phyloP scores from a whole-genome alignment of 2,888 invertebrate genomes.

The Idaea biselata region DNA sequence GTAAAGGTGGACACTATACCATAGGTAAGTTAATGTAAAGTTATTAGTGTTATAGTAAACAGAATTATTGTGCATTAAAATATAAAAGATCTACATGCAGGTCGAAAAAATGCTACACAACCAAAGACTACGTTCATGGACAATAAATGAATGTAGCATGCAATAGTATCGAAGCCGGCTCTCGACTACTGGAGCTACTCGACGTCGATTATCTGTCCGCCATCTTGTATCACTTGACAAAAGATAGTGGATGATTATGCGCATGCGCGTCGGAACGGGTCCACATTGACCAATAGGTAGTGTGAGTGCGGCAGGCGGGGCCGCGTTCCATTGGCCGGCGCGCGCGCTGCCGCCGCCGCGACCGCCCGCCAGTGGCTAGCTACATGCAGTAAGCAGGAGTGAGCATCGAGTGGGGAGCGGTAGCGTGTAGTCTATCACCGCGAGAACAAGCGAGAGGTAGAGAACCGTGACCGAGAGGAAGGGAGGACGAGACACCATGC shows the following conservation, averaged over 20 bases:
- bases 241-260: constrained; percentile 22
- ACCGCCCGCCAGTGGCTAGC: constrained; percentile 14
- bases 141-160: constrained; percentile 15
- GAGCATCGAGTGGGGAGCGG: constrained; percentile 64
- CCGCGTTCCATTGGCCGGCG: constrained; percentile 35
- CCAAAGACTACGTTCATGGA: neutral
- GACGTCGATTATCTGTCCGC: constrained; percentile 34
- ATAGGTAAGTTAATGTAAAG: neutral
- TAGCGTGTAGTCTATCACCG: constrained; percentile 75
- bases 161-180: constrained; percentile 41
- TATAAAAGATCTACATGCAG: neutral
- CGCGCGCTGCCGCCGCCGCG: constrained; percentile 15
- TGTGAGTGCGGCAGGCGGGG: constrained; percentile 32
- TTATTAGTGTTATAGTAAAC: neutral
- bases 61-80: neutral
- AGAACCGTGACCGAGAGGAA: constrained; percentile 45
- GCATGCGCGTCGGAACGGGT: constrained; percentile 24
- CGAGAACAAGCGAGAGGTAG: constrained; percentile 47
- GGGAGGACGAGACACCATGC: constrained; percentile 59
- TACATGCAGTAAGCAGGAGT: constrained; percentile 46
- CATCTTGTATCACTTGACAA: constrained; percentile 40
- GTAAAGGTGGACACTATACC: neutral
- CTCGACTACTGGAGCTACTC: constrained; percentile 12
- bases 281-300: constrained; percentile 35
- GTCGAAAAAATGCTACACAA: neutral